Percentiles rank a stretch among this genome's conserved stretches.
These are phyloP conservation scores for Pygoscelis antarcticus DNA, from an alignment of 2,113 vertebrate species.

Conservation along the genomic window DNA sequence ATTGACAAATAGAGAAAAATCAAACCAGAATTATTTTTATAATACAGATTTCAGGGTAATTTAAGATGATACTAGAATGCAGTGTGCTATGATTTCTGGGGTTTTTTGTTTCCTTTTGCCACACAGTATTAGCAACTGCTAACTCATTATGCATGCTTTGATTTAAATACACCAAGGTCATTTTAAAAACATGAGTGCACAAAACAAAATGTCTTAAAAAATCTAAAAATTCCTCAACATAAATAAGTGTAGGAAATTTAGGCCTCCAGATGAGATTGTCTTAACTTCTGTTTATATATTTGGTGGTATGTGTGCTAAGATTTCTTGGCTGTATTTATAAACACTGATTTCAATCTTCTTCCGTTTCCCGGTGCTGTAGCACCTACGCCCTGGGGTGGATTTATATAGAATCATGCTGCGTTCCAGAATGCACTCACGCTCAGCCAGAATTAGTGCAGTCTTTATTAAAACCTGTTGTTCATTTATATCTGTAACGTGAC, in stretches of 20 bases:
- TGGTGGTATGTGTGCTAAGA: not conserved
- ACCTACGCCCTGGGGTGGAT: slow-evolving; percentile 40
- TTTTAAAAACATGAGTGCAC: not conserved
- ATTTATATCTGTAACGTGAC: not conserved
- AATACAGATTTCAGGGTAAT: not conserved
- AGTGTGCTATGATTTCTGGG: not conserved
- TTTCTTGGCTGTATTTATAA: slow-evolving; percentile 61
- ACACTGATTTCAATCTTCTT: slow-evolving; percentile 49
- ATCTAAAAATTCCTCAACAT: not conserved
- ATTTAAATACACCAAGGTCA: not conserved
- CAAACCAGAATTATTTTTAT: not conserved
- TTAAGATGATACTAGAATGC: not conserved
- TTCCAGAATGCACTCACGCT: not conserved
- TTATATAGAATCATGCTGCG: not conserved
- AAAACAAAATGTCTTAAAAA: not conserved
- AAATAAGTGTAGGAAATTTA: slow-evolving; percentile 7
- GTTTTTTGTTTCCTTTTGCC: not conserved
- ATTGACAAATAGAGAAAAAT: not conserved
- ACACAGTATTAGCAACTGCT: not conserved
- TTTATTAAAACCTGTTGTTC: not conserved
- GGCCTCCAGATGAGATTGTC: not conserved
- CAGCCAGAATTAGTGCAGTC: not conserved
- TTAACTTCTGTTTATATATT: slow-evolving; percentile 10
- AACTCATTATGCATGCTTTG: not conserved
- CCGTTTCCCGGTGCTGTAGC: slow-evolving; percentile 52